phyloP scores from a whole-genome alignment of 2,888 invertebrate genomes.

The Lepidochrysops patricia region DNA sequence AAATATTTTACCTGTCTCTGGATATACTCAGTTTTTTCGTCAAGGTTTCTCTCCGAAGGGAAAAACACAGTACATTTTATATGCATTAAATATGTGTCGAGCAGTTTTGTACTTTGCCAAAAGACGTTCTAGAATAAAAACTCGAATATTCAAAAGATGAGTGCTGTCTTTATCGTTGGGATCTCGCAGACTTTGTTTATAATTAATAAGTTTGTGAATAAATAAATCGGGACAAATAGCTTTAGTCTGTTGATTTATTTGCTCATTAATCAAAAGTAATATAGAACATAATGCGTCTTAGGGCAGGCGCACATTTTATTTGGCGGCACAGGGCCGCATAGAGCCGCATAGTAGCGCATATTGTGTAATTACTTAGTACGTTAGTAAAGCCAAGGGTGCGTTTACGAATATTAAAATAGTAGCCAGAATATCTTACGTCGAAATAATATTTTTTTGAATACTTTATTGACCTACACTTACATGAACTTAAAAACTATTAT shows the following conservation, averaged over 20 bases:
- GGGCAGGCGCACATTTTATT: no score
- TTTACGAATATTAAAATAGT: no score
- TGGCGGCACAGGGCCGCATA: no score
- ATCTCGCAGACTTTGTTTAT: not conserved
- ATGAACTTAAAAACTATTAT: no score
- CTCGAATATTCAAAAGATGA: constrained; percentile 6
- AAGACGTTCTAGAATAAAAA: constrained; percentile 5
- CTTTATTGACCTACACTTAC: no score
- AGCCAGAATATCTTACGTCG: no score
- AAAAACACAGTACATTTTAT: constrained; percentile 10
- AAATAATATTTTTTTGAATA: no score
- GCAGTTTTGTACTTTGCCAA: constrained; percentile 5
- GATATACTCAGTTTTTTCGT: not conserved
- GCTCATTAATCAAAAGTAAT: not conserved
- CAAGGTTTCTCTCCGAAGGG: not conserved
- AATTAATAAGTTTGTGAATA: constrained; percentile 3
- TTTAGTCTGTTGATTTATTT: not conserved
- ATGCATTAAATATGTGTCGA: constrained; percentile 6
- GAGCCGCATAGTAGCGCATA: no score
- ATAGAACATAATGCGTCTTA: not conserved
- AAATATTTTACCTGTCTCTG: not conserved
- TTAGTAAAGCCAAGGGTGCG: no score
- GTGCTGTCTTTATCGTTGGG: not conserved
- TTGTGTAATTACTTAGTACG: no score
- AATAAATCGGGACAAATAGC: not conserved